Percentiles rank a stretch among this genome's conserved stretches.
These are phyloP conservation scores for Picathartes gymnocephalus DNA, from an alignment of 2,113 vertebrate genomes.

Conservation along the genomic window DNA sequence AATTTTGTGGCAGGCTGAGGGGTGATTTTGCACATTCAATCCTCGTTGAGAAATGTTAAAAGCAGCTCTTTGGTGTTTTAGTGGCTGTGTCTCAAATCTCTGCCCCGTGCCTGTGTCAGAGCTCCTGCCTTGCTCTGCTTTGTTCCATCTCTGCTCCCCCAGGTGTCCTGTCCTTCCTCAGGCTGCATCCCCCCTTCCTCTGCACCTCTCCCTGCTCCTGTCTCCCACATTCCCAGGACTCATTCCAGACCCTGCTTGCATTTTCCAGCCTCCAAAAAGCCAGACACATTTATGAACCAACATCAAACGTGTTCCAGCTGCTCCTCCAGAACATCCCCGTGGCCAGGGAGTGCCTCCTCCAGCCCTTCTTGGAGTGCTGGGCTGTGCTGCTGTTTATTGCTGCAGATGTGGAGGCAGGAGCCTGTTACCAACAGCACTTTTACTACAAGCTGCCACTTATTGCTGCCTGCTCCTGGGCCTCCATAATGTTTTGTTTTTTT, in stretches of 20 bases:
- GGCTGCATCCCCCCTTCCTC: background rate
- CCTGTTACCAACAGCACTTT: too few relatives aligned
- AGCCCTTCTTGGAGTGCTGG: background rate
- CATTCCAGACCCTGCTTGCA: fast-evolving
- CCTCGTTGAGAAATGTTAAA: too few relatives aligned
- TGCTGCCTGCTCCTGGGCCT: background rate
- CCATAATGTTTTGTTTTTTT: too few relatives aligned
- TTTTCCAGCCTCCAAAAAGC: background rate
- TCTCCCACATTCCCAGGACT: background rate
- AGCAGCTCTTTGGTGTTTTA: background rate
- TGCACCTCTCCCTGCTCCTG: background rate
- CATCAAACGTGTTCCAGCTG: background rate
- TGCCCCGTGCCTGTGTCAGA: background rate
- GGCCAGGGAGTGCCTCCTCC: background rate
- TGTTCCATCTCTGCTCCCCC: background rate
- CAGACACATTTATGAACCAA: background rate
- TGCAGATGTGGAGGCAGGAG: background rate
- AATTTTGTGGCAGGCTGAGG: fast-evolving
- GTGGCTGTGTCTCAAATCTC: background rate
- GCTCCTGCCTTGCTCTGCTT: background rate
- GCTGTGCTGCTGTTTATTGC: background rate
- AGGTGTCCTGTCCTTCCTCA: background rate
- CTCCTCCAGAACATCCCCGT: background rate
- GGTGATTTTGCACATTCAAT: fast-evolving
- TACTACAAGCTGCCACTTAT: background rate